A percentile compares a stretch with the other conserved stretches of the same genome.
phyloP scores from a whole-genome alignment of 2,888 invertebrate genomes.

The Cheilosia vulpina region DNA sequence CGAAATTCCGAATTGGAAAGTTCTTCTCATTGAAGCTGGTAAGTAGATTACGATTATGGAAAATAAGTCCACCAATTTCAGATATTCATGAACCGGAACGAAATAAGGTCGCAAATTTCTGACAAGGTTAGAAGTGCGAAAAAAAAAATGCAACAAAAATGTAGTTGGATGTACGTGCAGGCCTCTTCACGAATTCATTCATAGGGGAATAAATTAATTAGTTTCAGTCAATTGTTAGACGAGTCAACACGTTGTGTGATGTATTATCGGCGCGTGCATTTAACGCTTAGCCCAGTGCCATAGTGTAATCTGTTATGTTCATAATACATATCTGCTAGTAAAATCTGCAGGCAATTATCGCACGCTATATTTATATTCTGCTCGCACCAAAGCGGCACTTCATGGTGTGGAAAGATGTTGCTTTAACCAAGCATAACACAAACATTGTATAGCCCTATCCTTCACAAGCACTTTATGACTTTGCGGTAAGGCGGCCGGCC shows the following conservation, averaged over 20 bases:
- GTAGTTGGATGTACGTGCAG: constrained; percentile 11
- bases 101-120: background rate
- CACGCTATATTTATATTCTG: constrained; percentile 36
- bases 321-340: constrained; percentile 12
- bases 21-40: constrained; percentile 83
- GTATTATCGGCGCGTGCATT: constrained; percentile 11
- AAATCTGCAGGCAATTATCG: constrained; percentile 55
- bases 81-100: background rate
- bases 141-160: constrained; percentile 36
- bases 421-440: constrained; percentile 63
- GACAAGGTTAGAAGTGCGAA: constrained; percentile 19
- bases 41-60: constrained; percentile 75
- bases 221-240: constrained; percentile 39
- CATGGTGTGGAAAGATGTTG: constrained; percentile 49
- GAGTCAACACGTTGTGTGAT: constrained; percentile 22
- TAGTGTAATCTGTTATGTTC: constrained; percentile 4
- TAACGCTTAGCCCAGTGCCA: constrained; percentile 42
- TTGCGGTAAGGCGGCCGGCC: constrained; percentile 16
- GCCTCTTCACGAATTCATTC: background rate
- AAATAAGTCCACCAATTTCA: background rate
- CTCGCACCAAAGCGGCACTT: constrained; percentile 25
- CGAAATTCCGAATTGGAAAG: constrained; percentile 83
- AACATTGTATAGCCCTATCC: constrained; percentile 38
- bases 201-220: constrained; percentile 28
- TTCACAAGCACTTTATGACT: constrained; percentile 33